Evolutionary conservation across 2,888 invertebrate genomes (phyloP).

Genomic region (Ferrisia virgata): DNA sequence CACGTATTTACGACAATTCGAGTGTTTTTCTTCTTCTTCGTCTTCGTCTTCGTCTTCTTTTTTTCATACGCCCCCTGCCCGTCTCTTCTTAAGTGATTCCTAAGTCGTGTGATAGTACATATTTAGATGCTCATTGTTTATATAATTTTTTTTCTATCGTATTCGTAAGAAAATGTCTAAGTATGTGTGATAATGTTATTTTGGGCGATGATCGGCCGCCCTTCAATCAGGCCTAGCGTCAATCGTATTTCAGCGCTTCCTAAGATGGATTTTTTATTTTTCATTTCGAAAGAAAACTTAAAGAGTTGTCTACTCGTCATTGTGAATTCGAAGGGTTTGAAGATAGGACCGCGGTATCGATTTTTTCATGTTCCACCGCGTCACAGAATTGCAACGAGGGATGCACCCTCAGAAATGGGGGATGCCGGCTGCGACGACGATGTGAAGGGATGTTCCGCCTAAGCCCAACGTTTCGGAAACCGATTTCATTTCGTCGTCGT

Average conservation of each 20-base stretch:
- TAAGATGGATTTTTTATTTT: no score
- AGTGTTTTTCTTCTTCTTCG: no score
- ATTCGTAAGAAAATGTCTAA: not conserved
- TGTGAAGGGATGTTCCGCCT: not conserved
- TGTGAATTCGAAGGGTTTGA: not conserved
- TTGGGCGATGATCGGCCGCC: no score
- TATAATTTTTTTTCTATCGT: not conserved
- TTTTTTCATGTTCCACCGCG: not conserved
- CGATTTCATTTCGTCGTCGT: not conserved
- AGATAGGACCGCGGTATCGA: not conserved
- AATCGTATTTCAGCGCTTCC: not conserved
- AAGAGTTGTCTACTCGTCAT: not conserved
- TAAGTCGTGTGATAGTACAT: conserved; percentile 30
- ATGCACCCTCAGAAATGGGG: not conserved
- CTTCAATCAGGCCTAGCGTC: no score
- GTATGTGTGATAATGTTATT: not conserved
- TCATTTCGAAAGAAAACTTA: no score
- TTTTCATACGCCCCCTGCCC: no score
- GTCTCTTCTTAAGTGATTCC: conserved; percentile 33
- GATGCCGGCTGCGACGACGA: not conserved
- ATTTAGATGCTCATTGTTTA: conserved; percentile 21
- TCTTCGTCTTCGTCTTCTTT: no score
- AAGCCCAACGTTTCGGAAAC: not conserved
- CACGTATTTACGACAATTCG: not conserved
- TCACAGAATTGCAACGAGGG: not conserved